Evolutionary conservation across 2,113 vertebrate species (phyloP), one percentile per base, ranked within the genome.

Genomic region (Brachirus orientalis): DNA sequence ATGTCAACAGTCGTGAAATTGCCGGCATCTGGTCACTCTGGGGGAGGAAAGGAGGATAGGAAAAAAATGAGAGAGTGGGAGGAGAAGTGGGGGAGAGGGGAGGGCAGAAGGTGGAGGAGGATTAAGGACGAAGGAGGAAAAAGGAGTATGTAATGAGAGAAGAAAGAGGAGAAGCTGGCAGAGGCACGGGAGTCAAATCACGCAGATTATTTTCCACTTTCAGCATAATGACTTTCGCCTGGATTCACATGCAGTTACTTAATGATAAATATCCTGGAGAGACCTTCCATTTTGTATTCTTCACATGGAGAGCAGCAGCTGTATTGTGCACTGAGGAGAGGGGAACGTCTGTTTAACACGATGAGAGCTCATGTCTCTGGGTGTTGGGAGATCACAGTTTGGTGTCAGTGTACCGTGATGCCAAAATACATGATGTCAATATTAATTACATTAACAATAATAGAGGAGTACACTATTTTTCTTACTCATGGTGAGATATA

Each of bases 1-100:
- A 88, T 86, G 75, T 89, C 66, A 79, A 85, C 80, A 85, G 75
- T 77, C 33, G 53, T 77, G 70, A 88, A 85, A 89, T 70, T 82
- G 77, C 61, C 16, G 22, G 73, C 81, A 89, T 88, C 82, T 89
- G 90, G 83, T 83, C 84, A 83, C 70, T 88, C 33, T 36, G 63
- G 17, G 46, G 19, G 56, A 46, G 50, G 8, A 3, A 19, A 28
- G 0, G 0, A n/a, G 12, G 8, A 20, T 47, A 41, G 51, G 22
- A 45, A 28, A 36, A 45, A 28, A 33, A 44, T 18, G 40, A 28
- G 43, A 37, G 48, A 40, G 22, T 41, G 44, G 41, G 37, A 45
- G 28, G 41, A 35, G 44, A 46, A 46, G 40, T 8, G 7, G 10
- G 40, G 7, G 59, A 38, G 66, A 16, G 33, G n/a, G 19, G 40